These are phyloP conservation scores for Botia kubotai DNA, from an alignment of 2,797 vertebrate genomes.

Conservation along the genomic window DNA sequence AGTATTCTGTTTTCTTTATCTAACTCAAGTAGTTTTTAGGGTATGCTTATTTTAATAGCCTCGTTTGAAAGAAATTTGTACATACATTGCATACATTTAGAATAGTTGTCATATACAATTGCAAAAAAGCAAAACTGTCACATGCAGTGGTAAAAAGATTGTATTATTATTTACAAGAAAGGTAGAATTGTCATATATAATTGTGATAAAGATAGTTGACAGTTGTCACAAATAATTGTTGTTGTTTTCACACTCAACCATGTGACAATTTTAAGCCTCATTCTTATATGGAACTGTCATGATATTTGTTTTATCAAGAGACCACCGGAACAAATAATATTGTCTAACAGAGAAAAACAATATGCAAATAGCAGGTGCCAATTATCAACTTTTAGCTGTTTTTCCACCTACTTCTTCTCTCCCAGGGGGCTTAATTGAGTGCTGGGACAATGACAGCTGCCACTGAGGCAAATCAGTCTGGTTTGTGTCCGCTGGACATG, in stretches of 20 bases:
- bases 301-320: conserved; percentile 4
- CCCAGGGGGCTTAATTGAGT: conserved; percentile 66
- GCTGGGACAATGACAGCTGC: conserved; percentile 72
- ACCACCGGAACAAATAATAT: conserved; percentile 19
- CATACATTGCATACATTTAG: not conserved
- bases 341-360: conserved; percentile 37
- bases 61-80: not conserved
- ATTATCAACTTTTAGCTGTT: conserved; percentile 51
- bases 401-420: conserved; percentile 50
- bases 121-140: not conserved
- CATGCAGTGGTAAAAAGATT: not conserved
- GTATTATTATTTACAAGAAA: too few species aligned
- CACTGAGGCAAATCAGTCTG: conserved; percentile 70
- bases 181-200: not conserved
- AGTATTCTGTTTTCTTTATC: conserved; percentile 49
- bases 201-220: not conserved
- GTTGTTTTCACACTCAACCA: not conserved
- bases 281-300: conserved; percentile 1
- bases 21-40: conserved; percentile 31
- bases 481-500: conserved; percentile 55
- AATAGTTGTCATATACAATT: too few species aligned
- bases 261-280: not conserved
- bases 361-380: conserved; percentile 53
- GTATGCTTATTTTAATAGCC: conserved; percentile 4
- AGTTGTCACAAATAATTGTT: conserved; percentile 3